Conservation (phyloP, 2,113 vertebrate species). For the Corythornis madagascariensis region DNA sequence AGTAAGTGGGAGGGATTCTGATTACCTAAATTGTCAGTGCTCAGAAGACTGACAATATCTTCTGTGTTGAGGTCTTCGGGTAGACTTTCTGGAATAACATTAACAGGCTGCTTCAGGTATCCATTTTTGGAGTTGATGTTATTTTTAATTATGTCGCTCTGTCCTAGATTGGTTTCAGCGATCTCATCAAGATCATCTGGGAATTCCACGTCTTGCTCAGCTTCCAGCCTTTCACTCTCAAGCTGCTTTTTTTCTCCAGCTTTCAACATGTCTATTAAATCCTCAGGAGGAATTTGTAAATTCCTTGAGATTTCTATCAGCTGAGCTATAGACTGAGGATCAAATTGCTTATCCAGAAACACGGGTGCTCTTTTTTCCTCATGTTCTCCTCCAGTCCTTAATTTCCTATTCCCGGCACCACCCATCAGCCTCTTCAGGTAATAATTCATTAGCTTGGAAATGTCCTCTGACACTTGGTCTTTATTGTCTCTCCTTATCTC, state of each 20-base stretch:
- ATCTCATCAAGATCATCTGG: slow-evolving; percentile 68
- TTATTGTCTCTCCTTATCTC: slow-evolving; percentile 74
- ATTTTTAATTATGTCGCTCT: slow-evolving; percentile 70
- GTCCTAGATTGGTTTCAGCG: slow-evolving; percentile 71
- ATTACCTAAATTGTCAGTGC: slow-evolving; percentile 74
- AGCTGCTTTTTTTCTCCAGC: slow-evolving; percentile 71
- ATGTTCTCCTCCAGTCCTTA: slow-evolving; percentile 73
- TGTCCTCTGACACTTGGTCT: slow-evolving; percentile 79
- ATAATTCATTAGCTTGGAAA: slow-evolving; percentile 84
- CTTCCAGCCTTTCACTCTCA: slow-evolving; percentile 69
- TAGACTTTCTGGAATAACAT: slow-evolving; percentile 71
- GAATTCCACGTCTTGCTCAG: slow-evolving; percentile 71
- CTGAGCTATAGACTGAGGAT: slow-evolving; percentile 85
- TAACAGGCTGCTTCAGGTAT: slow-evolving; percentile 72
- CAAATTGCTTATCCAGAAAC: slow-evolving; percentile 75
- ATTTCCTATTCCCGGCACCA: slow-evolving; percentile 73
- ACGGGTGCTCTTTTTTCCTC: slow-evolving; percentile 74
- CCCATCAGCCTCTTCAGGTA: slow-evolving; percentile 87
- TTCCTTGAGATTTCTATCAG: slow-evolving; percentile 90
- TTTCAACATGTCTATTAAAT: slow-evolving; percentile 88
- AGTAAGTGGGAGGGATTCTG: slow-evolving; percentile 77
- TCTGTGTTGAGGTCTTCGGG: slow-evolving; percentile 83
- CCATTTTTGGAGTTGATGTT: slow-evolving; percentile 71
- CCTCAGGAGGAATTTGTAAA: slow-evolving; percentile 90
- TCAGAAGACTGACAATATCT: slow-evolving; percentile 88